These are phyloP conservation scores for Centropus bengalensis DNA, from an alignment of 2,113 vertebrate species.

Conservation along the genomic window DNA sequence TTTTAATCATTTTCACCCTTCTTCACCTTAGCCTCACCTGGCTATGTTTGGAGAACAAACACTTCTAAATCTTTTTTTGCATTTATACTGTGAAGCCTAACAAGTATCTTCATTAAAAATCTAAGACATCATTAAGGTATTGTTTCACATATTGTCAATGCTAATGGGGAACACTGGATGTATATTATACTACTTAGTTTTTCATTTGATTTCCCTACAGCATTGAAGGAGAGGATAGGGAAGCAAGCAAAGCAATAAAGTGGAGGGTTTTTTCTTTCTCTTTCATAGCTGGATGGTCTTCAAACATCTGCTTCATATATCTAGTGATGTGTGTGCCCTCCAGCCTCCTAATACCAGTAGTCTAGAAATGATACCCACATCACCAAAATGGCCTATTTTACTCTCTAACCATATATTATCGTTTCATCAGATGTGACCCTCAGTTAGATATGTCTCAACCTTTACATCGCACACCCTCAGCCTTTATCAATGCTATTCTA, in stretches of 20 bases:
- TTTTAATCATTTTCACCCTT: neutral
- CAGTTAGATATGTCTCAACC: neutral
- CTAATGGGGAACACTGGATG: neutral
- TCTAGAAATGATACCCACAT: neutral
- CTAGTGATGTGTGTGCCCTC: neutral
- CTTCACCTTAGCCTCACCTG: neutral
- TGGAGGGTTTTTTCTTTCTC: neutral
- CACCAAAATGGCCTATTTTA: neutral
- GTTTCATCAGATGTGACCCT: neutral
- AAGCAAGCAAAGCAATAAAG: neutral
- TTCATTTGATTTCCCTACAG: neutral
- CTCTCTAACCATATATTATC: slow-evolving; percentile 10
- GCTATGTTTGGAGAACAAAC: neutral
- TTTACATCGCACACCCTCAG: neutral
- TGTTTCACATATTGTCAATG: neutral
- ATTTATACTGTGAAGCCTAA: neutral
- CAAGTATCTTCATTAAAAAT: slow-evolving; percentile 7
- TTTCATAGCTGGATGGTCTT: neutral
- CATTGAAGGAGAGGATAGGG: neutral
- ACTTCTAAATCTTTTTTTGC: neutral
- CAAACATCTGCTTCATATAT: neutral
- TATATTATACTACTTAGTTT: neutral
- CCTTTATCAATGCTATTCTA: slow-evolving; percentile 4
- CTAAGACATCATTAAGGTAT: neutral
- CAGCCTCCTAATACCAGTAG: neutral